These are phyloP conservation scores for Acanthoscelides obtectus DNA, from an alignment of 2,888 invertebrate genomes.

Conservation along the genomic window DNA sequence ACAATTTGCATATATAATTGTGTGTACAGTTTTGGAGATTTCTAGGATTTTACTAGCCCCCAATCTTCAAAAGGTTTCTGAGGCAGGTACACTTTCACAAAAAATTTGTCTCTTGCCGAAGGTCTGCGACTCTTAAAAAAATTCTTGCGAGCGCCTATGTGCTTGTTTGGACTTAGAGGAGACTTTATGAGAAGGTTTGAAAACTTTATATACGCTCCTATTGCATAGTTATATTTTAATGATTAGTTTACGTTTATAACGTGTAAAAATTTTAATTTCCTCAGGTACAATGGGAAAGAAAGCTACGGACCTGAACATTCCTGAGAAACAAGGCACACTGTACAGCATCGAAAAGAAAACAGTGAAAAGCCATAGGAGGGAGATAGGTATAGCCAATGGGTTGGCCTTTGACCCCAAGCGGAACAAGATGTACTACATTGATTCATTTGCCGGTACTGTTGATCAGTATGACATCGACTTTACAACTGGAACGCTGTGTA, in stretches of 20 bases:
- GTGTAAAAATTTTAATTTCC: slow-evolving; percentile 4
- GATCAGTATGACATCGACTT: slow-evolving; percentile 58
- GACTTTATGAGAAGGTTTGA: too few species aligned
- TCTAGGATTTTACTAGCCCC: too few species aligned
- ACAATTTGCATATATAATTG: too few species aligned
- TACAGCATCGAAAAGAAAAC: slow-evolving; percentile 24
- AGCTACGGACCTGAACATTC: slow-evolving; percentile 16
- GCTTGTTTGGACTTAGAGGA: too few species aligned
- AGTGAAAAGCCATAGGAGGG: slow-evolving; percentile 24
- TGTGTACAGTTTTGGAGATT: too few species aligned
- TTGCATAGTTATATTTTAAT: too few species aligned
- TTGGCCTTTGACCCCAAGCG: slow-evolving; percentile 66
- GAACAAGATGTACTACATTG: slow-evolving; percentile 70
- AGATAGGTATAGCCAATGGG: slow-evolving; percentile 54
- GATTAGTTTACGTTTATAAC: neutral
- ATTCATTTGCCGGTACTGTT: slow-evolving; percentile 60
- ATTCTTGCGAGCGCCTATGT: too few species aligned
- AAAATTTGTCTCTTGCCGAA: too few species aligned
- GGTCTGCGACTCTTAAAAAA: too few species aligned
- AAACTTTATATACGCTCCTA: too few species aligned
- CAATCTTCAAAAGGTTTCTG: too few species aligned
- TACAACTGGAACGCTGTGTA: slow-evolving; percentile 48
- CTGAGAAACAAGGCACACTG: slow-evolving; percentile 23
- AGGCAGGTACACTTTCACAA: too few species aligned
- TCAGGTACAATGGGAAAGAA: slow-evolving; percentile 35